Conservation (phyloP, 2,888 invertebrate species). For the Drosophila infuscata region DNA sequence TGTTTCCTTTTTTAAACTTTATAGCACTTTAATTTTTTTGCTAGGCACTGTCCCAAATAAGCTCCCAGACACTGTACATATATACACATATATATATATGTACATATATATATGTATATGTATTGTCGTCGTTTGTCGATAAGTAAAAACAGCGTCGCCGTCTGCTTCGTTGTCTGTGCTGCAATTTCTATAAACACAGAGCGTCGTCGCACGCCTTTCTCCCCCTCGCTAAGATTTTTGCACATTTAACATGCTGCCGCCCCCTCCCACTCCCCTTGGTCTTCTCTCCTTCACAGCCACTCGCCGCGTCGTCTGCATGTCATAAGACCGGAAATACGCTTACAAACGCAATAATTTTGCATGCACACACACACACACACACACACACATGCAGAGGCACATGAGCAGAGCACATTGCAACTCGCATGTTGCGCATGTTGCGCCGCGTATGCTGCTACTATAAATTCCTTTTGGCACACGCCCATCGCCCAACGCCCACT, state of each 20-base stretch:
- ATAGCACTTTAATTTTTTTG: no score
- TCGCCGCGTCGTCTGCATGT: constrained; percentile 36
- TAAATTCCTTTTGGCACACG: constrained; percentile 57
- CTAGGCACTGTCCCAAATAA: no score
- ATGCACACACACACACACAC: constrained; percentile 23
- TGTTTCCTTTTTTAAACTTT: no score
- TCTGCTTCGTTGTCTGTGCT: constrained; percentile 39
- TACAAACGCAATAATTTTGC: constrained; percentile 66
- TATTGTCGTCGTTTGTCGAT: constrained; percentile 57
- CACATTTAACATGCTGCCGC: not conserved
- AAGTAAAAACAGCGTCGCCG: constrained; percentile 48
- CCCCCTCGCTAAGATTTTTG: constrained; percentile 50
- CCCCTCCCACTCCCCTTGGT: not conserved
- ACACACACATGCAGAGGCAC: not conserved
- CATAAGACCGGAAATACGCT: constrained; percentile 65
- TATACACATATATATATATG: no score
- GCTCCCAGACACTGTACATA: no score
- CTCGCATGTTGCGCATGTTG: constrained; percentile 57
- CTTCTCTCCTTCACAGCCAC: not conserved
- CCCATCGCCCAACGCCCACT: constrained; percentile 30
- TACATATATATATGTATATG: not conserved
- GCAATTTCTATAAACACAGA: constrained; percentile 65
- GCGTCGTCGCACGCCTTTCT: constrained; percentile 29
- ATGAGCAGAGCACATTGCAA: constrained; percentile 32
- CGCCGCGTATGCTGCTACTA: constrained; percentile 61